Evolutionary conservation across 2,888 invertebrate species (phyloP).

Genomic region (Oeneis ivallda): DNA sequence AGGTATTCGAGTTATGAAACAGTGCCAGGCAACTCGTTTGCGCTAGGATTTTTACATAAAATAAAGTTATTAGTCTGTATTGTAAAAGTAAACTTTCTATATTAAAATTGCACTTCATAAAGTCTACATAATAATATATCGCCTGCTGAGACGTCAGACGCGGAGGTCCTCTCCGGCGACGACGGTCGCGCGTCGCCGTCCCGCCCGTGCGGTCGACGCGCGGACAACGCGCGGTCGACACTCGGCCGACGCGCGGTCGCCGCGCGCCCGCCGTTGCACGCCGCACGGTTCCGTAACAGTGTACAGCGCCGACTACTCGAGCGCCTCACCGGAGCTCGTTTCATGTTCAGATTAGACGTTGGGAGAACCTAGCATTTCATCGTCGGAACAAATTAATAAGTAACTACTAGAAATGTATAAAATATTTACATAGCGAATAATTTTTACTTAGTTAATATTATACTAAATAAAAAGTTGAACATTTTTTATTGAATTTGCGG

Average conservation of each 20-base stretch:
- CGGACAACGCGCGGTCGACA: background rate
- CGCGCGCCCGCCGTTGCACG: conserved; percentile 57
- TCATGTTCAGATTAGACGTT: conserved; percentile 71
- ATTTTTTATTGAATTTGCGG: conserved; percentile 83
- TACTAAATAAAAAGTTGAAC: conserved; percentile 78
- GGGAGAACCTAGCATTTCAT: conserved; percentile 76
- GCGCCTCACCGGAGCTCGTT: conserved; percentile 56
- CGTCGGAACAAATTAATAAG: conserved; percentile 70
- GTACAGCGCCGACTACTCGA: background rate
- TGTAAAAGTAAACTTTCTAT: conserved; percentile 78
- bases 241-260: background rate
- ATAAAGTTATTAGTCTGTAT: conserved; percentile 78
- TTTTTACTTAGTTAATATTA: conserved; percentile 81
- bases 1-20: conserved; percentile 76
- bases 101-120: conserved; percentile 78
- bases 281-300: conserved; percentile 25
- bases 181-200: conserved; percentile 17
- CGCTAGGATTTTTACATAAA: conserved; percentile 81
- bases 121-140: conserved; percentile 68
- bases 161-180: conserved; percentile 85
- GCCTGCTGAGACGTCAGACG: conserved; percentile 55
- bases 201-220: background rate
- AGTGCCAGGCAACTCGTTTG: conserved; percentile 79
- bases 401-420: conserved; percentile 76
- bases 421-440: conserved; percentile 81